Conservation (phyloP, 2,113 vertebrate genomes). For the Pholis gunnellus region DNA sequence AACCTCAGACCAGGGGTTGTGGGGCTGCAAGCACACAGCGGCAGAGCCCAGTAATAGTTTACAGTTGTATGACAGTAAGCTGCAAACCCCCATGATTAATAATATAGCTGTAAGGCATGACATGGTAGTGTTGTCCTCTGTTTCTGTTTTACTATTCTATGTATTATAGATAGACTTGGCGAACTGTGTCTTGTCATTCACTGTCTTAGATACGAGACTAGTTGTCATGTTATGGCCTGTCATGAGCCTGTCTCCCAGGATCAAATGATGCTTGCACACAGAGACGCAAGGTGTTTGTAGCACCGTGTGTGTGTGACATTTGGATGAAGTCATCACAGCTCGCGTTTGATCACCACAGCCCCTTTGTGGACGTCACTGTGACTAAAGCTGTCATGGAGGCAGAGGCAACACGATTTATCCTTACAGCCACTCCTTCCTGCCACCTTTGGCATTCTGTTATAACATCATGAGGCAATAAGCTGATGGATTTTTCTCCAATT, state of each 20-base stretch:
- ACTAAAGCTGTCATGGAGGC: constrained; percentile 74
- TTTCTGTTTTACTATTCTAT: constrained; percentile 71
- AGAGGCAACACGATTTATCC: constrained; percentile 75
- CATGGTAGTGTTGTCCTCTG: constrained; percentile 54
- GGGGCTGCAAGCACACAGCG: constrained; percentile 66
- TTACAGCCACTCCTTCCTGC: constrained; percentile 70
- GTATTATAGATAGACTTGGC: constrained; percentile 67
- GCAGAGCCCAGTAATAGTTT: constrained; percentile 74
- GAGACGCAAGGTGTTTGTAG: constrained; percentile 60
- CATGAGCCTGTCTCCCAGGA: constrained; percentile 70
- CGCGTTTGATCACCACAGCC: constrained; percentile 72
- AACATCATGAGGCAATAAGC: constrained; percentile 73
- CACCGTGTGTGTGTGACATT: constrained; percentile 63
- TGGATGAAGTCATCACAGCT: constrained; percentile 78
- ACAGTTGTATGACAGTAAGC: constrained; percentile 78
- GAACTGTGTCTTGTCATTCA: constrained; percentile 72
- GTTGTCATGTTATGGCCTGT: constrained; percentile 68
- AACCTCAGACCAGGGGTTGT: constrained; percentile 79
- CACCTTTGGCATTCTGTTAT: constrained; percentile 72
- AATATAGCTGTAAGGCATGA: constrained; percentile 73
- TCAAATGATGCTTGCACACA: constrained; percentile 71
- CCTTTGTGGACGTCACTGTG: constrained; percentile 76
- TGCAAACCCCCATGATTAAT: constrained; percentile 76
- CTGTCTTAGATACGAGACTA: constrained; percentile 61
- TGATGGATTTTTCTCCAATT: constrained; percentile 75